Evolutionary conservation across 2,113 vertebrate species (phyloP).

Genomic region (Propithecus coquereli): DNA sequence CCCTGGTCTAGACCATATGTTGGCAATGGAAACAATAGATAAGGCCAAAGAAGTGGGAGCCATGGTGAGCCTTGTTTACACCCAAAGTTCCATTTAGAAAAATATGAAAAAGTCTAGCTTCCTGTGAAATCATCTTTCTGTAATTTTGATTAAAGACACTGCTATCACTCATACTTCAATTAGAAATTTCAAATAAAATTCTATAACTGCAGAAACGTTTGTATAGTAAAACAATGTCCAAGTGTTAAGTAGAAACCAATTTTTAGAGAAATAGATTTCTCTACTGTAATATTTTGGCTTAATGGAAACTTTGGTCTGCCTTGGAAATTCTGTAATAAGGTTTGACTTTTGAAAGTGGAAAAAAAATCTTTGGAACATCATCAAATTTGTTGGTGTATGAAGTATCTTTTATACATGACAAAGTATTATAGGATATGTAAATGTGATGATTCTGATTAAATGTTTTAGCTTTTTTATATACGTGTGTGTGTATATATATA

Average conservation of each 20-base stretch:
- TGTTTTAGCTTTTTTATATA: neutral
- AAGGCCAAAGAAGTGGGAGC: conserved; percentile 94
- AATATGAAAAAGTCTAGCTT: neutral
- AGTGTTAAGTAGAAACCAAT: neutral
- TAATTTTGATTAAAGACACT: neutral
- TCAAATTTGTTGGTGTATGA: neutral
- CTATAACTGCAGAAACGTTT: neutral
- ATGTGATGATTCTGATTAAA: neutral
- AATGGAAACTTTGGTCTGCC: neutral
- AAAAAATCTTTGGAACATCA: neutral
- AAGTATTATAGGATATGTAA: neutral
- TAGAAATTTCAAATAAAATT: neutral
- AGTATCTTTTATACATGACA: neutral
- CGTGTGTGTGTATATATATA: neutral
- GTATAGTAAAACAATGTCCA: neutral
- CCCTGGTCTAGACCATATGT: conserved; percentile 99
- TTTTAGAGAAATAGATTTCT: conserved; percentile 16
- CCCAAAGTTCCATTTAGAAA: neutral
- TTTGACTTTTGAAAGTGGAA: conserved; percentile 1
- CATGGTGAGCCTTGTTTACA: conserved; percentile 83
- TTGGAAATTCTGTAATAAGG: neutral
- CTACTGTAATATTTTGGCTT: neutral
- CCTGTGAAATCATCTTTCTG: neutral
- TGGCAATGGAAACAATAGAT: conserved; percentile 97
- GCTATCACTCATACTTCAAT: neutral